phyloP scores from a whole-genome alignment of 2,797 vertebrate genomes.

The Paramormyrops hopkinsi region DNA sequence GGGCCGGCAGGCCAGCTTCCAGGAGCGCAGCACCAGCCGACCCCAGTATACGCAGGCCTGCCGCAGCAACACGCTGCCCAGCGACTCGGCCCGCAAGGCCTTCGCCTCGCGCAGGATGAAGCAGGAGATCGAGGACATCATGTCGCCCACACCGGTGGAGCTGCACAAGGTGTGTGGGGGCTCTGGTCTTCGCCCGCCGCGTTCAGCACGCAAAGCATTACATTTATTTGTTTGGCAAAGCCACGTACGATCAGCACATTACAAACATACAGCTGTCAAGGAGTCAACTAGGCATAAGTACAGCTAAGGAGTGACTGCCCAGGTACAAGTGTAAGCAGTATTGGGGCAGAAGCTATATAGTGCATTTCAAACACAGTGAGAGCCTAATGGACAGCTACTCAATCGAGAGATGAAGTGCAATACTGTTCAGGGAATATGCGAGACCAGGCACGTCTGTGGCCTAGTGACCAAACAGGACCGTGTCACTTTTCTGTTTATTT shows the following conservation, averaged over 20 bases:
- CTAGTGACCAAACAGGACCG: neutral
- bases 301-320: neutral
- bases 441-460: neutral
- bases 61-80: slow-evolving; percentile 91
- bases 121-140: slow-evolving; percentile 90
- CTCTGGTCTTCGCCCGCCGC: neutral
- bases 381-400: neutral
- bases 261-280: neutral
- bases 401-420: neutral
- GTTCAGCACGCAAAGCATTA: neutral
- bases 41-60: slow-evolving; percentile 77
- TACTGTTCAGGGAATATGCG: neutral
- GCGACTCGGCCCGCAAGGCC: slow-evolving; percentile 83
- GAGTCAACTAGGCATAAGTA: neutral
- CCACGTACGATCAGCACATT: neutral
- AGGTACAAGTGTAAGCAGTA: neutral
- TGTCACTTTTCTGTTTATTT: neutral
- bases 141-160: slow-evolving; percentile 92
- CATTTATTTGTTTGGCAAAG: neutral
- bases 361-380: neutral
- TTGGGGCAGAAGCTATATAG: neutral
- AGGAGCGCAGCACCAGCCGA: slow-evolving; percentile 80
- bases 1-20: slow-evolving; percentile 93
- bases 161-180: slow-evolving; percentile 81
- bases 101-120: slow-evolving; percentile 90